A percentile compares a stretch with the other conserved stretches of the same genome.
Conservation (phyloP, 2,113 vertebrate genomes). For the Tringa solitaria region DNA sequence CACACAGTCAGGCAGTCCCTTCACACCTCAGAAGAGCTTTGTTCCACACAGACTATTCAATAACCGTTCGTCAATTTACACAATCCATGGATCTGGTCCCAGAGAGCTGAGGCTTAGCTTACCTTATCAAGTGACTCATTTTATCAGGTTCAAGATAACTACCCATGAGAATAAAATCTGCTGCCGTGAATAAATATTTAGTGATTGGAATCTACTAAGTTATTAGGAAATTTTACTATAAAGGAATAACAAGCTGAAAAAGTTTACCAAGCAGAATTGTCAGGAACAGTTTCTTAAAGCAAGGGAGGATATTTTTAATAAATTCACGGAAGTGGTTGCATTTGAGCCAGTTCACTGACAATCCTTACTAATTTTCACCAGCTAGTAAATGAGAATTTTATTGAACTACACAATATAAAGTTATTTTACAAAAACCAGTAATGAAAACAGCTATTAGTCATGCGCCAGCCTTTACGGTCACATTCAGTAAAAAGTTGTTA, state of each 20-base stretch:
- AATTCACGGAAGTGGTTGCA: background rate
- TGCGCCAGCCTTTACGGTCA: background rate
- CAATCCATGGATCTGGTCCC: background rate
- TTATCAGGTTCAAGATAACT: background rate
- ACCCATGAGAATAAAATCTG: background rate
- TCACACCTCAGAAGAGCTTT: background rate
- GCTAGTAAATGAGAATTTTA: background rate
- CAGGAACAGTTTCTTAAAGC: background rate
- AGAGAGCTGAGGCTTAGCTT: background rate
- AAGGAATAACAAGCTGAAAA: background rate
- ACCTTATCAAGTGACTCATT: background rate
- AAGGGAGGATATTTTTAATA: background rate
- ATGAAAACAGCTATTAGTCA: background rate
- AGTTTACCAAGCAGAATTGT: background rate
- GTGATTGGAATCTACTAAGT: background rate
- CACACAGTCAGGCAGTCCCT: fast-evolving
- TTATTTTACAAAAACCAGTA: background rate
- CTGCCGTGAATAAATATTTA: background rate
- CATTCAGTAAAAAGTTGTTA: background rate
- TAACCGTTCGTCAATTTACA: background rate
- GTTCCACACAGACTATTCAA: background rate
- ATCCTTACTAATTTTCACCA: background rate
- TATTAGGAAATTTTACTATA: background rate
- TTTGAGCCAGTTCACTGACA: background rate
- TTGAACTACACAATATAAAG: background rate